Conservation (phyloP, 2,113 vertebrate species). For the Pachypanchax playfairii region DNA sequence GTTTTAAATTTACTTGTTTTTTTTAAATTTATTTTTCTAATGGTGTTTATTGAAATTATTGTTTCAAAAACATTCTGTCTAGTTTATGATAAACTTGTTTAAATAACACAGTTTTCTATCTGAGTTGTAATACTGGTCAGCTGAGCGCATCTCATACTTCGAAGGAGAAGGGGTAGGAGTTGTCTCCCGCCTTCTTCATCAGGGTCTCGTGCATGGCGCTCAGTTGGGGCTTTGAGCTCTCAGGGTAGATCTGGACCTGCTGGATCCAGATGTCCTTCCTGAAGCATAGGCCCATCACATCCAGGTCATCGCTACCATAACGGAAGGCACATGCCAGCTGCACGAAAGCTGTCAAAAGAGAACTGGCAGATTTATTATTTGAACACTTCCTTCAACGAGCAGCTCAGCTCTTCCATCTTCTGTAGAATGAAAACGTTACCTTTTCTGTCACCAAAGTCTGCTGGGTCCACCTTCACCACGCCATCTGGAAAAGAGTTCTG, state of each 20-base stretch:
- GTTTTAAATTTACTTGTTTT: too few relatives aligned
- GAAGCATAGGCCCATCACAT: constrained; percentile 80
- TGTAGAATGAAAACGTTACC: too few relatives aligned
- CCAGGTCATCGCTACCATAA: constrained; percentile 80
- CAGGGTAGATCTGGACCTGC: constrained; percentile 71
- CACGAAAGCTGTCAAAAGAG: constrained; percentile 71
- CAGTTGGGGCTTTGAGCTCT: constrained; percentile 59
- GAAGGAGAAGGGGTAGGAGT: constrained; percentile 71
- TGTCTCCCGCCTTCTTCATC: constrained; percentile 79
- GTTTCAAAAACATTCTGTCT: too few relatives aligned
- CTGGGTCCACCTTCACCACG: constrained; percentile 72
- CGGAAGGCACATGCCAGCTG: constrained; percentile 81
- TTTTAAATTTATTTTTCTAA: too few relatives aligned
- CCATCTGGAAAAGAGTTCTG: constrained; percentile 62
- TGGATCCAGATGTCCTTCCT: constrained; percentile 82
- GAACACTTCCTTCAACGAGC: too few relatives aligned
- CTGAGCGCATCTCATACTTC: constrained; percentile 44
- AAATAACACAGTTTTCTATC: too few relatives aligned
- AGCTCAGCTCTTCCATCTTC: too few relatives aligned
- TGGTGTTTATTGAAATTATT: too few relatives aligned
- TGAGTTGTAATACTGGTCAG: too few relatives aligned
- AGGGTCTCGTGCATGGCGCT: constrained; percentile 74
- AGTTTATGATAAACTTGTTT: too few relatives aligned
- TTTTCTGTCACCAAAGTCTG: constrained; percentile 74
- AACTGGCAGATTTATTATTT: not conserved